Conservation (phyloP, 2,888 invertebrate genomes). For the Bellardia bayeri region DNA sequence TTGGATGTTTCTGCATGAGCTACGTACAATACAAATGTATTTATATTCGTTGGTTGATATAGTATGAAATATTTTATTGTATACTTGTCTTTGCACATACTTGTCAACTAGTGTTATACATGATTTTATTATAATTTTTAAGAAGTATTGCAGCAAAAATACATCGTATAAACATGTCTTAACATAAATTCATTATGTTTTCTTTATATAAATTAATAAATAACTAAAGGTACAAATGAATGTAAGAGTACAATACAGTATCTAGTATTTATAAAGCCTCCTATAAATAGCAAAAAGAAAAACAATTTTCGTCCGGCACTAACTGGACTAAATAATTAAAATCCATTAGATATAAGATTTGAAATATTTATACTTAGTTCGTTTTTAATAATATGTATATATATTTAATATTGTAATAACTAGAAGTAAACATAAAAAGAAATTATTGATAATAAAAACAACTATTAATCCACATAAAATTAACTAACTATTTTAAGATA, state of each 20-base stretch:
- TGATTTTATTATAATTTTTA: slow-evolving; percentile 24
- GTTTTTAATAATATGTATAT: too few relatives aligned
- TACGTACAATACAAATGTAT: neutral
- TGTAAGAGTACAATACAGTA: neutral
- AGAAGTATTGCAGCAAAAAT: neutral
- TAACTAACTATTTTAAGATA: too few relatives aligned
- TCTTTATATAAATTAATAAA: slow-evolving; percentile 19
- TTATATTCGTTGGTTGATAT: neutral
- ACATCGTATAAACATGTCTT: neutral
- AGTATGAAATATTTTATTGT: neutral
- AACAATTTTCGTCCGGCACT: too few relatives aligned
- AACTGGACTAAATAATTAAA: too few relatives aligned
- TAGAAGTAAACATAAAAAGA: too few relatives aligned
- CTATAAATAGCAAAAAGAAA: neutral
- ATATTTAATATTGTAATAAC: too few relatives aligned
- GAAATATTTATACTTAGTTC: too few relatives aligned
- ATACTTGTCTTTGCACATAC: slow-evolving; percentile 2
- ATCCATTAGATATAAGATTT: too few relatives aligned
- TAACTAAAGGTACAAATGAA: neutral
- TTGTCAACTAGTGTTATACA: slow-evolving; percentile 19
- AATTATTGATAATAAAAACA: too few relatives aligned
- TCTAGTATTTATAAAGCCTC: neutral
- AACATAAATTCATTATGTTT: slow-evolving; percentile 35
- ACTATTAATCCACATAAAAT: too few relatives aligned
- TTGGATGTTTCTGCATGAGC: neutral